These are phyloP conservation scores for Pteromalus puparum DNA, from an alignment of 1,140 invertebrate species.

Conservation along the genomic window DNA sequence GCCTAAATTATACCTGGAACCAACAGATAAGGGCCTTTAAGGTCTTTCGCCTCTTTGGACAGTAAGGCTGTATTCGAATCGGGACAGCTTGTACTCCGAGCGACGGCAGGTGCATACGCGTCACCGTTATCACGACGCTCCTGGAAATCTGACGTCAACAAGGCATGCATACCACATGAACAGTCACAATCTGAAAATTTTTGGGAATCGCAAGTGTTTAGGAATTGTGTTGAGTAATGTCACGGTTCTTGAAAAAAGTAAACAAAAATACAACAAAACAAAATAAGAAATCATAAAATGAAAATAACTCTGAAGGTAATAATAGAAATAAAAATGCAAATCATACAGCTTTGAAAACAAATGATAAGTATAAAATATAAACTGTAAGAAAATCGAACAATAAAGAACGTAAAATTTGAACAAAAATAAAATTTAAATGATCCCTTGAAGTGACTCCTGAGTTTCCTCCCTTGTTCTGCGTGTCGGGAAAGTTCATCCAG, in stretches of 20 bases:
- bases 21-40: conserved; percentile 85
- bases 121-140: conserved; percentile 72
- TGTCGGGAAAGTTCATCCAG: conserved; percentile 35
- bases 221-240: conserved; percentile 47
- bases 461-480: conserved; percentile 27
- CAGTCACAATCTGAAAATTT: conserved; percentile 73
- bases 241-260: conserved; percentile 49
- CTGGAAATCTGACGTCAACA: conserved; percentile 80
- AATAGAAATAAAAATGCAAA: background rate
- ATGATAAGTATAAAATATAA: conserved; percentile 45
- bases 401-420: conserved; percentile 49
- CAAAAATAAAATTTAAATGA: conserved; percentile 36
- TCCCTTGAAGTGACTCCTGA: conserved; percentile 25
- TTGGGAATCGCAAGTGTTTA: conserved; percentile 63
- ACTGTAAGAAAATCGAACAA: conserved; percentile 36
- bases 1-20: conserved; percentile 82
- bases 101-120: conserved; percentile 68
- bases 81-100: conserved; percentile 75
- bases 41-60: conserved; percentile 77
- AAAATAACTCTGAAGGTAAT: conserved; percentile 13
- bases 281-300: conserved; percentile 42
- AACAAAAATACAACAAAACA: conserved; percentile 52
- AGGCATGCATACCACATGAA: conserved; percentile 75
- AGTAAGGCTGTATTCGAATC: conserved; percentile 78
- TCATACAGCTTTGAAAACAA: conserved; percentile 28